phyloP scores from a whole-genome alignment of 2,113 vertebrate genomes.

The Gadus macrocephalus region DNA sequence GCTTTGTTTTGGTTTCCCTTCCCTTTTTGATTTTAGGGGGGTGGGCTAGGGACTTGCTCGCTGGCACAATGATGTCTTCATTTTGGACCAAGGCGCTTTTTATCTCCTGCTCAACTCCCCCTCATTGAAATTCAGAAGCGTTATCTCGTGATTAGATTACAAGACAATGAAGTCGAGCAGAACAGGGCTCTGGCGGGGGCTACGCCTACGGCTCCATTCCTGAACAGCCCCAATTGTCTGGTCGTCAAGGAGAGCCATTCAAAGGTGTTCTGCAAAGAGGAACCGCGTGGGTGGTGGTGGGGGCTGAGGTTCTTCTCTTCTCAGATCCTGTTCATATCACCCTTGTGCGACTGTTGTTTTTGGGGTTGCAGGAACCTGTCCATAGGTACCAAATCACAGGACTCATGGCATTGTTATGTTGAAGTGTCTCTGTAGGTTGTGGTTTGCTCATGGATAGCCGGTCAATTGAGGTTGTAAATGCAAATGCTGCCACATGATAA shows the following conservation, averaged over 20 bases:
- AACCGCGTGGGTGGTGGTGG: too few relatives aligned
- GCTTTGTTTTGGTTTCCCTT: background rate
- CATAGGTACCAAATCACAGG: too few relatives aligned
- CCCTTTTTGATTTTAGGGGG: background rate
- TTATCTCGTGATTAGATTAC: conserved; percentile 30
- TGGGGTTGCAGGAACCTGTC: too few relatives aligned
- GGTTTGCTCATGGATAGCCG: too few relatives aligned
- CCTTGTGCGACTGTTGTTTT: too few relatives aligned
- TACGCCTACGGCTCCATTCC: conserved; percentile 26
- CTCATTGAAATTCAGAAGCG: conserved; percentile 49
- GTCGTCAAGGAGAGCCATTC: conserved; percentile 1
- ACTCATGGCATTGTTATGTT: too few relatives aligned
- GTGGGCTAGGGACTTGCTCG: background rate
- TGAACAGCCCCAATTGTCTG: conserved; percentile 3
- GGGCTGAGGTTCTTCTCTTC: too few relatives aligned
- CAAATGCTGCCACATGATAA: too few relatives aligned
- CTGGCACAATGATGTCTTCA: conserved; percentile 37
- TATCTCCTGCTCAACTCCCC: conserved; percentile 26
- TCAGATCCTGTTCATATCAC: too few relatives aligned
- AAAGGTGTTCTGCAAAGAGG: background rate
- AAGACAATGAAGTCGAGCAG: conserved; percentile 50
- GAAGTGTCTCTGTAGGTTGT: too few relatives aligned
- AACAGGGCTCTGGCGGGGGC: background rate
- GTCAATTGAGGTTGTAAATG: too few relatives aligned
- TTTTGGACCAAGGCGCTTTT: conserved; percentile 36